Evolutionary conservation across 2,888 invertebrate species (phyloP).

Genomic region (Andrena fulva): DNA sequence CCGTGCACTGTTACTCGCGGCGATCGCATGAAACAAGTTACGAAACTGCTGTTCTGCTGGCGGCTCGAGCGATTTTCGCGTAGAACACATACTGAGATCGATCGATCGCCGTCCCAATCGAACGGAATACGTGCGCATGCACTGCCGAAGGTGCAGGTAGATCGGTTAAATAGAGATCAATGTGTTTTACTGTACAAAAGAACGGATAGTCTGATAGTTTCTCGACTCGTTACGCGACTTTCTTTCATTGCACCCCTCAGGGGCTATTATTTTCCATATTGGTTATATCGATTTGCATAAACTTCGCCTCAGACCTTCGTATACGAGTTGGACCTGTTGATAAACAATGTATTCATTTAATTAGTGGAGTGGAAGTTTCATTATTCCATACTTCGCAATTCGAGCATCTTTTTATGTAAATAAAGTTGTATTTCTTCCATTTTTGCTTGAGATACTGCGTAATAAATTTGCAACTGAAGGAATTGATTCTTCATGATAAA

Average conservation of each 20-base stretch:
- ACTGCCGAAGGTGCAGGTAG: constrained; percentile 16
- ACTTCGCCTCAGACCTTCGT: neutral
- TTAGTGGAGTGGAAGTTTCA: neutral
- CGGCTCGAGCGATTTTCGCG: constrained; percentile 34
- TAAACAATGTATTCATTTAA: neutral
- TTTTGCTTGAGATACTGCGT: neutral
- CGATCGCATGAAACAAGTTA: constrained; percentile 33
- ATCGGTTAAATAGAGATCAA: constrained; percentile 25
- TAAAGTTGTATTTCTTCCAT: neutral
- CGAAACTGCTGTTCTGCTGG: constrained; percentile 35
- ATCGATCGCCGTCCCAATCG: constrained; percentile 22
- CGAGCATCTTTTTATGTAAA: neutral
- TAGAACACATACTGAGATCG: constrained; percentile 38
- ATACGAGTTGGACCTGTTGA: neutral
- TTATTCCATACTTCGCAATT: neutral
- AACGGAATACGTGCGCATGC: constrained; percentile 16
- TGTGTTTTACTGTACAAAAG: constrained; percentile 33
- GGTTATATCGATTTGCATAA: neutral
- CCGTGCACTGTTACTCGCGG: constrained; percentile 8
- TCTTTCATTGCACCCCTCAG: constrained; percentile 21
- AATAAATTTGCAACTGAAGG: neutral
- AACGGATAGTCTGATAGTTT: constrained; percentile 23
- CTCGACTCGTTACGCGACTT: neutral
- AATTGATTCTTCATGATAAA: neutral
- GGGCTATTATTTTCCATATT: neutral